Conservation (phyloP, 23 tunicate species). For the Styela clava region DNA sequence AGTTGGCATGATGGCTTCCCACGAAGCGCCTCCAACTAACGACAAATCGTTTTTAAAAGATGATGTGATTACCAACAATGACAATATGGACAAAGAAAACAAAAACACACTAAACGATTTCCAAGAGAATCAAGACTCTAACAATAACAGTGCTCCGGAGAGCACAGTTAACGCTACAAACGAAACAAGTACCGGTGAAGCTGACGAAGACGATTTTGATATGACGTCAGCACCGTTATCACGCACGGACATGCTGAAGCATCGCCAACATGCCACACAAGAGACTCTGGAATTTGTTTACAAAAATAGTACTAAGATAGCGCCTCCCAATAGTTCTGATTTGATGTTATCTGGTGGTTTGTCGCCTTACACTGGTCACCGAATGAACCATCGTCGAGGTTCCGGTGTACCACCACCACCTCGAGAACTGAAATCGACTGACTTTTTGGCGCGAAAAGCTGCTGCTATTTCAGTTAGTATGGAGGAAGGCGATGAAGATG, state of each 20-base stretch:
- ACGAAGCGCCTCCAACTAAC: background rate
- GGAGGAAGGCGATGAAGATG: constrained; percentile 6
- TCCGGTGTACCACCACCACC: constrained; percentile 85
- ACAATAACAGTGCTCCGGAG: background rate
- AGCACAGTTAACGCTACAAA: background rate
- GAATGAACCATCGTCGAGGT: constrained; percentile 32
- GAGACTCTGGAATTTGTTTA: constrained; percentile 70
- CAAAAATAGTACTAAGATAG: constrained; percentile 34
- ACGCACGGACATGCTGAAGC: constrained; percentile 3
- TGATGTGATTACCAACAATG: background rate
- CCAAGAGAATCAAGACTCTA: background rate
- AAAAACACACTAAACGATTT: background rate
- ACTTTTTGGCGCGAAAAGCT: constrained; percentile 31
- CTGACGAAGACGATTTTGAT: background rate
- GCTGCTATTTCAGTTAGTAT: background rate
- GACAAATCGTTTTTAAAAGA: background rate
- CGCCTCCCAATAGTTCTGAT: constrained; percentile 23
- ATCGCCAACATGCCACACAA: constrained; percentile 44
- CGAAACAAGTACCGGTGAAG: background rate
- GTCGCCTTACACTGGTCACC: background rate
- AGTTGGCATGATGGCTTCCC: background rate
- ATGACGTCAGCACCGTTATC: background rate
- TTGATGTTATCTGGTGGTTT: background rate
- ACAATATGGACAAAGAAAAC: background rate
- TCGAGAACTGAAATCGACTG: constrained; percentile 47